Base-by-base conservation (phyloP, 2,888 invertebrate genomes). In the Ophioninae sp. region DNA sequence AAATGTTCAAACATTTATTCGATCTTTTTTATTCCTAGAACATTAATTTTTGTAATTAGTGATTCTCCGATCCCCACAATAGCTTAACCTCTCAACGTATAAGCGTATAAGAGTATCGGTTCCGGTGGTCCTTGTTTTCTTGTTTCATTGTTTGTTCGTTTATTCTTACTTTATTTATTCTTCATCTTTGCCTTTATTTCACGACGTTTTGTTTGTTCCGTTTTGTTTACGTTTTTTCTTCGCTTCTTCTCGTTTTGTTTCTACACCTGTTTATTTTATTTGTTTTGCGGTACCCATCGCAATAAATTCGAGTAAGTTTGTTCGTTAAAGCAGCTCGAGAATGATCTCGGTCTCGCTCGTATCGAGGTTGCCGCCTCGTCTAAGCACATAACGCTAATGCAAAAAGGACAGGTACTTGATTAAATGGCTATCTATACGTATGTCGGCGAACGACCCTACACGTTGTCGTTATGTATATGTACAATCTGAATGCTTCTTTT, bases 321-420 rank as follows among this genome's bases (percentile, higher is more conserved):
- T 82, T 56, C n/a, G 17, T 44, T 61, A n/a, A 82, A 79, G 74
- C 78, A 59, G 73, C 44, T 70, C 64, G 69, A 78, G 57, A 70
- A 39, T 72, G 62, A 59, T 82, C 69, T 65, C 10, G 41, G 37
- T 23, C 23, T 69, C 30, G 23, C n/a, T 41, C 37, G 30, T 56
- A 37, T 67, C 13, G 61, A 61, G 61, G 56, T 78, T 64, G 37
- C 23, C 13, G 62, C 44, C 68, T 81, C 41, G 62, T 73, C 62
- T 64, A 68, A 62, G 44, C 61, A 67, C 62, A 59, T 23, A 79
- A 70, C 23, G 77, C 77, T 83, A 83, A 78, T 77, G 77, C 83
- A 74, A 78, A 78, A 78, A 79, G 74, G 79, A 81, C 81, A 84
- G 81, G 81, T 84, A 84, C 84, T 84, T 62, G 67, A 84, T 79